phyloP scores from a whole-genome alignment of 2,113 vertebrate genomes.

The Diglossa brunneiventris region DNA sequence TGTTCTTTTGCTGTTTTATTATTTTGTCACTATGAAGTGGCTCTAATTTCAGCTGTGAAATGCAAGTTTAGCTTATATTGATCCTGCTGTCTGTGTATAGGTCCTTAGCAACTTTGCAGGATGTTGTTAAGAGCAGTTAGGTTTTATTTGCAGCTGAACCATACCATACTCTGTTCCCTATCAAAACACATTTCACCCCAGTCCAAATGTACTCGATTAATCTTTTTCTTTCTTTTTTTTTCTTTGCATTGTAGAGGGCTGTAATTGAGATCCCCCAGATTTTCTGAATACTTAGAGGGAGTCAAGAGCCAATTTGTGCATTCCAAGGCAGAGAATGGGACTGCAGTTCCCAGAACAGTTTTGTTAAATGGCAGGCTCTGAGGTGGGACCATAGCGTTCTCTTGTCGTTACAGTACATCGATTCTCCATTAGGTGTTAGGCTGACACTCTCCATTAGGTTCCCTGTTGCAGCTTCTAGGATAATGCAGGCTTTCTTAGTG shows the following conservation, averaged over 20 bases:
- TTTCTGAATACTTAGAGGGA: neutral
- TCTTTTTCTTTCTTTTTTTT: too few relatives aligned
- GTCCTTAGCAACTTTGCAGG: neutral
- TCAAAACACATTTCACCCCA: neutral
- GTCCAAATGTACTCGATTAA: neutral
- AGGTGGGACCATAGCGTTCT: neutral
- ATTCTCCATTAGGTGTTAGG: neutral
- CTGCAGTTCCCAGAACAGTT: neutral
- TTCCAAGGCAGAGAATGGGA: neutral
- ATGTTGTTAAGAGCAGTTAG: neutral
- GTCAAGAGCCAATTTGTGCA: neutral
- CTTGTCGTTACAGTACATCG: neutral
- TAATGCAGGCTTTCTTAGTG: neutral
- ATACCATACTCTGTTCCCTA: neutral
- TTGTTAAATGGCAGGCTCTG: neutral
- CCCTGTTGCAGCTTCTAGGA: neutral
- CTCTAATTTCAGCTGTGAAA: conserved; percentile 7
- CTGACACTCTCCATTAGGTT: neutral
- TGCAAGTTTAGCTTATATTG: conserved; percentile 28
- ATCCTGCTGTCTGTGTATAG: neutral
- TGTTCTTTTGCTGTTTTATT: neutral
- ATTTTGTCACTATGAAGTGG: neutral
- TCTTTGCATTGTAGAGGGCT: accelerated
- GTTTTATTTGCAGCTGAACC: neutral
- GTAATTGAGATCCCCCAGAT: neutral